Percentiles rank a stretch among this genome's conserved stretches.
phyloP scores from a whole-genome alignment of 2,113 vertebrate genomes.

The Oncorhynchus keta region DNA sequence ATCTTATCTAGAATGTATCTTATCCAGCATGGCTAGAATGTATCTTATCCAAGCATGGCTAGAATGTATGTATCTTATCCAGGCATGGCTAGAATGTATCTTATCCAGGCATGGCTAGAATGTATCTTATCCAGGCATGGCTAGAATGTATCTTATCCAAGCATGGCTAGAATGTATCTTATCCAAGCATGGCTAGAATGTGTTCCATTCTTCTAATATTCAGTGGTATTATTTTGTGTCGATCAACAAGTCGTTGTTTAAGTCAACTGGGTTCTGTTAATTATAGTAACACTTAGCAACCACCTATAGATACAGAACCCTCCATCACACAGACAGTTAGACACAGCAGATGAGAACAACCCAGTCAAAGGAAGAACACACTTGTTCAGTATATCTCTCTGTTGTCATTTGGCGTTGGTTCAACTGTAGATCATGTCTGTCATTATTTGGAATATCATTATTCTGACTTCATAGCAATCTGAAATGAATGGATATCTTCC shows the following conservation, averaged over 20 bases:
- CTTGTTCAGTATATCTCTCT: not conserved
- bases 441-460: not conserved
- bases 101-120: too few species aligned
- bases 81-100: too few species aligned
- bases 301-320: not conserved
- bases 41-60: too few species aligned
- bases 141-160: too few species aligned
- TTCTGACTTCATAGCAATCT: not conserved
- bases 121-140: too few species aligned
- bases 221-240: not conserved
- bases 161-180: too few species aligned
- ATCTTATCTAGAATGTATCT: too few species aligned
- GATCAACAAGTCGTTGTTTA: not conserved
- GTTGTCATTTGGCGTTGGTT: too few species aligned
- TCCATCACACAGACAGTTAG: not conserved
- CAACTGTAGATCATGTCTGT: too few species aligned
- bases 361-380: not conserved
- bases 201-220: not conserved
- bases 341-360: not conserved
- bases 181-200: too few species aligned
- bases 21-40: too few species aligned
- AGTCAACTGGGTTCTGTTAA: not conserved
- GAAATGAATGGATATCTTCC: not conserved
- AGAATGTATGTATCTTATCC: too few species aligned
- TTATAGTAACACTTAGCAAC: not conserved